Base-by-base conservation (phyloP, 2,888 invertebrate genomes). In the Agrochola circellaris region DNA sequence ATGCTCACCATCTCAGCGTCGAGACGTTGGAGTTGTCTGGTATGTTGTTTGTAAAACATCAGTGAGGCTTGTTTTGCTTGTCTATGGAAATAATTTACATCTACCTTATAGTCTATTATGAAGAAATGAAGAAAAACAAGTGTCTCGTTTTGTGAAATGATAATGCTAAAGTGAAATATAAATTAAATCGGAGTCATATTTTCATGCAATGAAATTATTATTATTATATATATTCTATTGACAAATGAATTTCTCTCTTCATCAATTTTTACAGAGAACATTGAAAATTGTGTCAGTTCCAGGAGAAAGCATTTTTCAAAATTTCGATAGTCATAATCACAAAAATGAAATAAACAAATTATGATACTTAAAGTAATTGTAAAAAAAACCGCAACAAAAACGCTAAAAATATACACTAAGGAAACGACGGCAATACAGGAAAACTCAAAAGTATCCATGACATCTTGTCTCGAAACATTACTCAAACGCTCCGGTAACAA, bases 401-500 rank as follows among this genome's bases (percentile, higher is more conserved):
- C 4, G 23, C 23, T 65, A 56, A 30, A 60, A 78, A 54, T 20
- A 72, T 66, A 70, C 30, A 62, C 56, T 56, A n/a, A 38, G 54
- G 6, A 73, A 67, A 75, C 34, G 23, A 15, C 42, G 13, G 45
- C 48, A 56, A 60, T 70, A 56, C 54, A 45, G 30, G 56, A 61
- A 74, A 74, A 78, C 67, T 75, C 61, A 69, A 82, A 75, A 85
- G 79, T 85, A 81, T 87, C 86, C 61, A 79, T 83, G 81, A 83
- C 74, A 85, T 75, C 67, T 70, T 87, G 77, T 79, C 71, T 72
- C 26, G 61, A 64, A 74, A 79, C 81, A 77, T 78, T 74, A 76
- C 77, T 83, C 78, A 84, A 83, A 81, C 74, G 74, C 85, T 81
- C 77, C 48, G 23, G 83, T 79, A 87, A 81, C 82, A 84, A 86